Evolutionary conservation across 53 echinoderm and acorn worm species (phyloP).

Genomic region (Holothuria scabra): DNA sequence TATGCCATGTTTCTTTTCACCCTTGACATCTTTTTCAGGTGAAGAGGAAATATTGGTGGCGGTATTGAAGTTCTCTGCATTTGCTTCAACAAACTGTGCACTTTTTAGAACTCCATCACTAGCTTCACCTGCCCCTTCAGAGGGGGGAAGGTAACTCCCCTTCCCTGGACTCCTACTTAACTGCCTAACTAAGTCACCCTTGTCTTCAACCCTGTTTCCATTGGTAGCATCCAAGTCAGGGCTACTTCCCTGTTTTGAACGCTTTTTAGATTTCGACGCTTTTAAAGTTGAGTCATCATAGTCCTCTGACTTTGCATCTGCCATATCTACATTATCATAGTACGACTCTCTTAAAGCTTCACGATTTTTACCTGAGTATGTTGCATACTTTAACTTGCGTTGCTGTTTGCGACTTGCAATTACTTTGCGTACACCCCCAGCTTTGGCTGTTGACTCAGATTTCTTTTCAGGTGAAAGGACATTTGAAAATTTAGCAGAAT

Average conservation of each 20-base stretch:
- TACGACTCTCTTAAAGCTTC: conserved; percentile 54
- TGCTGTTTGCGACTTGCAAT: conserved; percentile 68
- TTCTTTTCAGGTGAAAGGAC: conserved; percentile 52
- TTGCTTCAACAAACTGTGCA: conserved; percentile 75
- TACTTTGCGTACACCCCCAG: conserved; percentile 74
- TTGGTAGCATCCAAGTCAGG: conserved; percentile 9
- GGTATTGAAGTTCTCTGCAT: conserved; percentile 65
- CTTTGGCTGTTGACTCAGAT: conserved; percentile 49
- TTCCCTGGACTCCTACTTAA: conserved; percentile 16
- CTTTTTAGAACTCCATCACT: conserved; percentile 70
- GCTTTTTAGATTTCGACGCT: conserved; percentile 20
- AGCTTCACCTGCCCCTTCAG: background rate
- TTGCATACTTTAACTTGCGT: conserved; percentile 85
- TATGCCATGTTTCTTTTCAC: conserved; percentile 9
- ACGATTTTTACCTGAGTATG: conserved; percentile 78
- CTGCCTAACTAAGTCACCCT: conserved; percentile 11
- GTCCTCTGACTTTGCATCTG: conserved; percentile 44
- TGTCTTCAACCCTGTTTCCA: background rate
- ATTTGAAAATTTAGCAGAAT: conserved; percentile 3
- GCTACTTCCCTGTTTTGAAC: background rate
- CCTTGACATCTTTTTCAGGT: conserved; percentile 7
- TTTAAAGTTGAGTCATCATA: conserved; percentile 39
- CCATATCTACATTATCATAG: conserved; percentile 78
- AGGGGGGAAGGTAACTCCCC: background rate
- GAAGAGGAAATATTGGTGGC: conserved; percentile 48